Evolutionary conservation across 2,113 vertebrate species (phyloP), one percentile per base, ranked within the genome.

Genomic region (Sialia sialis): DNA sequence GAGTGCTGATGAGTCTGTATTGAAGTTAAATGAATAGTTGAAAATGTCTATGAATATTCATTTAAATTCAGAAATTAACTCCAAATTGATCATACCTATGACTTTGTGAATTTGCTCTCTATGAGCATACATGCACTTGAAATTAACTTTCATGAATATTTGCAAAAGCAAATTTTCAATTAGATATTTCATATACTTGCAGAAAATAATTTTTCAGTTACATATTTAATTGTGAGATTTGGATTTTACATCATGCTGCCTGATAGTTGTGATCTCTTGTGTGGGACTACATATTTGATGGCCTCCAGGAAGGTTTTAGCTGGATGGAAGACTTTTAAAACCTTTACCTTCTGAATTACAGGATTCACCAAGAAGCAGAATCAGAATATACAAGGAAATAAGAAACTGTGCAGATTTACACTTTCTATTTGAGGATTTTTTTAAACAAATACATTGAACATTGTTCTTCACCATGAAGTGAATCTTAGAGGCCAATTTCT

Each of bases 141-240:
- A 94, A 88, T 95, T 94, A 85, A 59, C 72, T 90, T 94, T 83
- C 91, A 88, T 95, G 87, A 93, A 86, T 94, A 96, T 95, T 95
- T 95, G 87, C n/a, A 67, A 95, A 91, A 95, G 79, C 63, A 90
- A 81, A 84, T 90, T 90, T 88, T 95, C 76, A 77, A 83, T 93
- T 93, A 93, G 75, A 56, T 75, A 83, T 92, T 77, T 84, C 14
- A 72, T 59, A 70, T 88, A 68, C 66, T 87, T 84, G 56, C 43
- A 75, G 66, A 70, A 96, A 95, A 91, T 67, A 76, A 46, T 4
- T 70, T 89, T 93, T 63, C 13, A 60, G 48, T 51, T 64, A 48
- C 58, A 27, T 34, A 59, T 90, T 84, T 84, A 91, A 87, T 84
- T 56, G 83, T 90, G 64, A 89, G 23, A 81, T 92, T 74, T 87